phyloP scores from a whole-genome alignment of 2,888 invertebrate genomes.

The Tetragonula carbonaria region DNA sequence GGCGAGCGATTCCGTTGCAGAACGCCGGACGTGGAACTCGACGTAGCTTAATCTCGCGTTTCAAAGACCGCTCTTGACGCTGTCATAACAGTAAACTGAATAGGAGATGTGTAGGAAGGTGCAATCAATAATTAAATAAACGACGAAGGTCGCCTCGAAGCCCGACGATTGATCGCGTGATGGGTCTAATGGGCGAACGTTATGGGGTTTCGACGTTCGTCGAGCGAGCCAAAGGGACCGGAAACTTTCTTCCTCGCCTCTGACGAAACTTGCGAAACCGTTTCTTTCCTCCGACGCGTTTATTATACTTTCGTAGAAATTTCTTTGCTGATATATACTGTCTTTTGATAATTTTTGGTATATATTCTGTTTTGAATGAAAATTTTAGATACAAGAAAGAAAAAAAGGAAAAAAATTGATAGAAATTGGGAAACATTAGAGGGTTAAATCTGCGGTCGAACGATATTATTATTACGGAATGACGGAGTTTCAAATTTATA shows the following conservation, averaged over 20 bases:
- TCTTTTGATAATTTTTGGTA: not conserved
- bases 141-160: constrained; percentile 72
- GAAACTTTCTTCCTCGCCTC: constrained; percentile 36
- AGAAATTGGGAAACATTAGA: not conserved
- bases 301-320: not conserved
- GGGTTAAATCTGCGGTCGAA: not conserved
- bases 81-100: constrained; percentile 46
- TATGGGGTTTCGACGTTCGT: constrained; percentile 73
- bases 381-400: not conserved
- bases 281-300: not conserved
- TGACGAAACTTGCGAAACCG: not conserved
- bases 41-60: constrained; percentile 28
- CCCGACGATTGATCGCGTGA: constrained; percentile 57
- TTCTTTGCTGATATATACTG: not conserved
- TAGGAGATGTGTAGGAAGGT: constrained; percentile 30
- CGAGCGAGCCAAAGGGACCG: constrained; percentile 48
- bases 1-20: constrained; percentile 19
- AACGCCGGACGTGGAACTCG: not conserved
- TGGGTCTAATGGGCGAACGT: constrained; percentile 63
- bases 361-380: not conserved
- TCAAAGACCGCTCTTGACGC: constrained; percentile 22
- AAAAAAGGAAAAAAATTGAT: too few relatives aligned
- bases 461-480: not conserved
- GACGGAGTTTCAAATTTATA: not conserved
- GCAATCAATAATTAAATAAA: constrained; percentile 68